Conservation (phyloP, 2,113 vertebrate genomes). For the Pyxicephalus adspersus region DNA sequence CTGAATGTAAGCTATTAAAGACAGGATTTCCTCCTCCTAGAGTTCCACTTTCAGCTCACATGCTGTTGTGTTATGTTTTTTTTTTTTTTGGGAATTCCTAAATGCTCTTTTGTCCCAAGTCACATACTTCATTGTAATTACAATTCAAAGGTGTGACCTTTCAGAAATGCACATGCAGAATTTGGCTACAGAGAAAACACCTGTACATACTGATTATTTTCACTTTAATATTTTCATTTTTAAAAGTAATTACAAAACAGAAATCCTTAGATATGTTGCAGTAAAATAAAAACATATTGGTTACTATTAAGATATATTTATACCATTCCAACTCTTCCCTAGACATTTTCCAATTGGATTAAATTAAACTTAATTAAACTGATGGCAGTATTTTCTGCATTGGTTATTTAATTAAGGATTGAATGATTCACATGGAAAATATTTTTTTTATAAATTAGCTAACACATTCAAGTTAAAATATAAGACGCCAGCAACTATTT, state of each 20-base stretch:
- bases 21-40: conserved; percentile 46
- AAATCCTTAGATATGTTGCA: too few species aligned
- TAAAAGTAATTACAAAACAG: too few species aligned
- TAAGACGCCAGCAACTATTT: neutral
- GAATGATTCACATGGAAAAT: neutral
- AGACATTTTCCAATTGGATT: neutral
- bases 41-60: conserved; percentile 35
- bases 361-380: neutral
- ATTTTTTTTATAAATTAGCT: neutral
- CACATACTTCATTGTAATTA: conserved; percentile 1
- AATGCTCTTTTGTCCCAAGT: neutral
- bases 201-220: too few species aligned
- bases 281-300: too few species aligned
- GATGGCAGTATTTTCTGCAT: neutral
- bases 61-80: neutral
- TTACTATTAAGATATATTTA: too few species aligned
- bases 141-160: neutral
- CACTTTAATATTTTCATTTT: too few species aligned
- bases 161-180: neutral
- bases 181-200: too few species aligned
- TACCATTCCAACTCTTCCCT: too few species aligned
- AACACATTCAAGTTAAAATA: neutral
- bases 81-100: conserved; percentile 42
- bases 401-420: neutral
- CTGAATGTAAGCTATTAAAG: conserved; percentile 42